Evolutionary conservation across 2,888 invertebrate species (phyloP).

Genomic region (Eupithecia inturbata): DNA sequence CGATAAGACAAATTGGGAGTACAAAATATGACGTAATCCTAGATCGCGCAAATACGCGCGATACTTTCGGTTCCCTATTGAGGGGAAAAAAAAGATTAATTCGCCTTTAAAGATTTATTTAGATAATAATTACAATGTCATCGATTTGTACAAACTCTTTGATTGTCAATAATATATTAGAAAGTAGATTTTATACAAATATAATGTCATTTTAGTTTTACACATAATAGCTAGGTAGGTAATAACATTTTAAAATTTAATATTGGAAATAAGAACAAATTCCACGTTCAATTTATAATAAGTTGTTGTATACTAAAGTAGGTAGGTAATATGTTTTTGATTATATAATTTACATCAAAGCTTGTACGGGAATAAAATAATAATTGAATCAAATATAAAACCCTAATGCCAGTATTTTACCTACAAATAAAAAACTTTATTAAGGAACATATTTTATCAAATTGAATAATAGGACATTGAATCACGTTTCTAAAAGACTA

Average conservation of each 20-base stretch:
- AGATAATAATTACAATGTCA: constrained; percentile 76
- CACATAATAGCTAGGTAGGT: constrained; percentile 63
- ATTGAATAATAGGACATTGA: constrained; percentile 51
- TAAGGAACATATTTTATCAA: constrained; percentile 71
- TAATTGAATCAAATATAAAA: constrained; percentile 59
- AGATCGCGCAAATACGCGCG: too few species aligned
- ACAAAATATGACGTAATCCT: too few species aligned
- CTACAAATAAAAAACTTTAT: constrained; percentile 77
- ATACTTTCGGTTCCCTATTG: not conserved
- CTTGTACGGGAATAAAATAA: constrained; percentile 47
- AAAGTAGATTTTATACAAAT: constrained; percentile 82
- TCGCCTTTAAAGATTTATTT: constrained; percentile 79
- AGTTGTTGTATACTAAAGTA: not conserved
- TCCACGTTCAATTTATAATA: constrained; percentile 48
- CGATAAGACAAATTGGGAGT: too few species aligned
- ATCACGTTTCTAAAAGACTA: constrained; percentile 47
- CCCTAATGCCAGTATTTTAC: constrained; percentile 78
- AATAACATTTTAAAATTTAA: constrained; percentile 59
- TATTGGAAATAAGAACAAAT: constrained; percentile 67
- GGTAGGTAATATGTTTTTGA: constrained; percentile 10
- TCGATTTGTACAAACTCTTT: constrained; percentile 80
- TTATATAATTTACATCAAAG: constrained; percentile 38
- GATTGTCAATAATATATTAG: constrained; percentile 75
- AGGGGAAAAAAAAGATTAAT: constrained; percentile 40
- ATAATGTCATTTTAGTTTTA: constrained; percentile 78